Evolutionary conservation across 2,888 invertebrate genomes (phyloP), one percentile per base, ranked within the genome.

Genomic region (Caenorhabditis wallacei): DNA sequence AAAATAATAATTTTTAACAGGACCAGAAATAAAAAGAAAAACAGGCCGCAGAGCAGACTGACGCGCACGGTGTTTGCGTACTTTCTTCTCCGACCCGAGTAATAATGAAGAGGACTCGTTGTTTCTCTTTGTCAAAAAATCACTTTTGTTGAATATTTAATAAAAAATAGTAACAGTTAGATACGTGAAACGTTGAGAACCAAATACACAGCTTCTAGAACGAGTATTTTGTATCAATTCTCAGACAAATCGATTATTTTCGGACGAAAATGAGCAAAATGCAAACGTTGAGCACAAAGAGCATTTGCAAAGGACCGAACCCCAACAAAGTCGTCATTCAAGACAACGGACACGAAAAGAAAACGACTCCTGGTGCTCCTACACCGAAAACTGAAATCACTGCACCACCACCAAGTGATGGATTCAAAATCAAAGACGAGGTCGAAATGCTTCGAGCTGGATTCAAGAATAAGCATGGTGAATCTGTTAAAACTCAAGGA

Each of bases 401-500:
- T 30, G 82, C 82, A 48, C 82, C 82, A 37, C 76, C 70, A 35
- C 82, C 82, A 10, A 20, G 59, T n/a, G 82, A 40, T 11, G 76
- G 71, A 53, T 82, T 82, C 76, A 57, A 63, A 22, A 61, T 82
- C 20, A 72, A 63, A 18, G 82, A 82, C 53, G 82, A 82, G 35
- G 80, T 82, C 26, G 82, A 82, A 63, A 82, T 82, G 82, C 57
- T 82, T n/a, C 76, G 82, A 30, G 78, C 82, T 43, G 82, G 82
- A 48, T 82, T 63, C 74, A 82, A 82, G 20, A 79, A 82, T 56
- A 68, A 72, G 22, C 72, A 82, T 61, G 82, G 82, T 10, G 69
- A 79, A 1, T 72, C 82, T 13, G 78, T 79, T 16, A 78, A 79
- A 20, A 54, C 82, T 8, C 78, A 78, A 37, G 82, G 76, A 26